These are phyloP conservation scores for Petrolisthes cinctipes DNA, from an alignment of 2,888 invertebrate species.

Conservation along the genomic window DNA sequence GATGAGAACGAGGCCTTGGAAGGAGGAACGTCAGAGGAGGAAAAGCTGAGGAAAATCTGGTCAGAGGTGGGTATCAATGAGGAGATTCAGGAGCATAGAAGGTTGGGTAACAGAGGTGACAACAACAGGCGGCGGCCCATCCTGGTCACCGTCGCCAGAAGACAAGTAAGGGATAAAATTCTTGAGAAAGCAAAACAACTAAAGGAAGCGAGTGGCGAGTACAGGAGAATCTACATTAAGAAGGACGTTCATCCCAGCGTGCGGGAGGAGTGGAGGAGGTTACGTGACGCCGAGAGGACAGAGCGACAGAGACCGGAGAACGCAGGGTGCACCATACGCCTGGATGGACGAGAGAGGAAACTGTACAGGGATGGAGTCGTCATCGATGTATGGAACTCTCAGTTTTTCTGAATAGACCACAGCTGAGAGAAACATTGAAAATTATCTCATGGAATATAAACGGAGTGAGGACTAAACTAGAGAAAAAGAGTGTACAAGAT, in stretches of 20 bases:
- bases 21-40: background rate
- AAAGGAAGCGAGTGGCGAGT: background rate
- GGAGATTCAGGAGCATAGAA: background rate
- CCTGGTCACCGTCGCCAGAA: background rate
- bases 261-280: conserved; percentile 22
- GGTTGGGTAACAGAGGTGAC: background rate
- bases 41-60: conserved; percentile 9
- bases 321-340: conserved; percentile 2
- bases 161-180: background rate
- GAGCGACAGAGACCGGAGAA: conserved; percentile 28
- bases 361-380: conserved; percentile 6
- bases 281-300: conserved; percentile 7
- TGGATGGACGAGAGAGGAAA: conserved; percentile 13
- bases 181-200: background rate
- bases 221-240: conserved; percentile 14
- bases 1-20: background rate
- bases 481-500: conserved; percentile 5
- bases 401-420: conserved; percentile 4
- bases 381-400: conserved; percentile 18
- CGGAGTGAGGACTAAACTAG: conserved; percentile 17
- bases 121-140: background rate
- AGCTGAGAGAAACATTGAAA: background rate
- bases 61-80: background rate
- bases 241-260: conserved; percentile 29
- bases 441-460: conserved; percentile 25